Base-by-base conservation (phyloP, 2,888 invertebrate genomes). In the Trichogramma dendrolimi region DNA sequence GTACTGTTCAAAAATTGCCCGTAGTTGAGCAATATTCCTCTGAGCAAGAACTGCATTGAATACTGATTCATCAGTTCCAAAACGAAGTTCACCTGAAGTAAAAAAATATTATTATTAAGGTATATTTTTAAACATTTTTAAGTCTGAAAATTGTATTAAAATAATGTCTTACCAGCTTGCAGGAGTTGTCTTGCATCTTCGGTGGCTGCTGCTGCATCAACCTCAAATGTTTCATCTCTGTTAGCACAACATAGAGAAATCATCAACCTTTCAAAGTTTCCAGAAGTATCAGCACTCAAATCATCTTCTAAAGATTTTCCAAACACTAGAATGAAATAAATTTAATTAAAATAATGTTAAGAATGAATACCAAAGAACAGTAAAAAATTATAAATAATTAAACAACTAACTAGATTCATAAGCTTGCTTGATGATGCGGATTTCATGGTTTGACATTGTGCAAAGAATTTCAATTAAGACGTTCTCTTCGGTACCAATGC, bases 181-280 rank as follows among this genome's bases (percentile, higher is more conserved):
- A 92, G 81, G 68, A 93, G 81, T 73, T 87, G 87, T 76, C 89
- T 87, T 10, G 95, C 95, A 80, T 96, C 95, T 70, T 87, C 84
- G 65, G 88, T 83, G 27, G 96, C 96, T 67, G 81, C 82, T 6
- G 82, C 83, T 48, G 83, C 84, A 79, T 96, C 89, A 5, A 87
- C 84, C 10, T 86, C 83, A 74, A 87, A 87, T 68, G 87, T 87
- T 80, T 96, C 96, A 75, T 92, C 87, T 70, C 94, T 83, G 73
- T 88, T 88, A 50, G 89, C 91, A 76, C 88, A 87, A 72, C 89
- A 89, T 11, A 94, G 79, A 41, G 96, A 92, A 39, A 94, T 89
- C 81, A 97, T 86, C 49, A 97, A 83, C 59, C 95, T 86, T 78
- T 91, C 90, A 81, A 97, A 96, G 75, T 89, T 89, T 10, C 96